Percentiles rank a stretch among this genome's conserved stretches.
These are phyloP conservation scores for Stichopus chloronotus DNA, from an alignment of 35 echinoderm and acorn worm species.

Conservation along the genomic window DNA sequence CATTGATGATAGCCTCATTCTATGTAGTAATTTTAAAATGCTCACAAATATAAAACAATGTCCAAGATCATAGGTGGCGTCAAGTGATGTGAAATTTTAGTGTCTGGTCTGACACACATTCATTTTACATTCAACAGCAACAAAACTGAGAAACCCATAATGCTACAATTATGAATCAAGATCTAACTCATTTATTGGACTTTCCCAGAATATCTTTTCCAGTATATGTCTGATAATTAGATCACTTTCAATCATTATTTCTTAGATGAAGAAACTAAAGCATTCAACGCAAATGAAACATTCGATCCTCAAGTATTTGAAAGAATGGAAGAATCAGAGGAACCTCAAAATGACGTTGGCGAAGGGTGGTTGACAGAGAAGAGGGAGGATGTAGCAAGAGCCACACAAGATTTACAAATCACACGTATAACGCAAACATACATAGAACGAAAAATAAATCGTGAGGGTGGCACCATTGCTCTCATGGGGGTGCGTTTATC, in stretches of 20 bases:
- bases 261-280: not conserved
- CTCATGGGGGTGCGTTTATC: not conserved
- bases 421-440: not conserved
- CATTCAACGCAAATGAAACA: not conserved
- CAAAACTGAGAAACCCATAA: too few species aligned
- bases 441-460: not conserved
- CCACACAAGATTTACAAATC: not conserved
- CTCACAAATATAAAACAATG: too few species aligned
- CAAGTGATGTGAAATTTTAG: too few species aligned
- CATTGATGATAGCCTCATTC: too few species aligned
- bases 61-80: too few species aligned
- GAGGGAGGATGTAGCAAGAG: not conserved
- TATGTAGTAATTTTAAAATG: too few species aligned
- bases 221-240: not conserved
- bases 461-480: slow-evolving; percentile 17
- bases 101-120: too few species aligned
- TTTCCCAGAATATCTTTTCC: too few species aligned
- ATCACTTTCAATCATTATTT: not conserved
- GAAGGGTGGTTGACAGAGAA: not conserved
- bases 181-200: too few species aligned
- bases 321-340: not conserved
- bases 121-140: too few species aligned
- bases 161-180: too few species aligned
- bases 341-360: not conserved
- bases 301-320: not conserved